Evolutionary conservation across 2,888 invertebrate species (phyloP).

Genomic region (Tridacna crocea): DNA sequence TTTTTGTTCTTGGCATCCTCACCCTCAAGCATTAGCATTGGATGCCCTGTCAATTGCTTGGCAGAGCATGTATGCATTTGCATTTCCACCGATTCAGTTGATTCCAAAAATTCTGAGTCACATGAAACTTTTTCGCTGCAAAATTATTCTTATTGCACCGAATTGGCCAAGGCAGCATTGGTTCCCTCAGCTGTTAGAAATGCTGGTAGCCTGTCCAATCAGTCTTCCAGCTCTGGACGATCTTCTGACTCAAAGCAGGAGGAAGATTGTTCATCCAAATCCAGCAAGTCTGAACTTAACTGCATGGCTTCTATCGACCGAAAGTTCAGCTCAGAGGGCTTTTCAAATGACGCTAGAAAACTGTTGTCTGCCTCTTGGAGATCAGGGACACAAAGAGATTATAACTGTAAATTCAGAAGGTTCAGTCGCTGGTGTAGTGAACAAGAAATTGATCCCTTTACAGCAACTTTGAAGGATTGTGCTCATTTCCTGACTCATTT

Average conservation of each 20-base stretch:
- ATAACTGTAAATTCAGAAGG: too few relatives aligned
- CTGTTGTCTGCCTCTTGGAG: slow-evolving; percentile 35
- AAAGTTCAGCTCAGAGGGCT: slow-evolving; percentile 23
- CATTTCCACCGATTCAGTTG: slow-evolving; percentile 36
- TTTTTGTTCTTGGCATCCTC: slow-evolving; percentile 44
- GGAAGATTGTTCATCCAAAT: slow-evolving; percentile 12
- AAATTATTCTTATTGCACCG: slow-evolving; percentile 31
- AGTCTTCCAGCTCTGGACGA: slow-evolving; percentile 21
- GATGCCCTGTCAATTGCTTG: slow-evolving; percentile 50
- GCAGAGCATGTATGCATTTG: too few relatives aligned
- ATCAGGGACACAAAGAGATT: slow-evolving; percentile 38
- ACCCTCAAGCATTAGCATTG: slow-evolving; percentile 37
- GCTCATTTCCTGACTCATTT: slow-evolving; percentile 42
- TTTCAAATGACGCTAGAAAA: slow-evolving; percentile 43
- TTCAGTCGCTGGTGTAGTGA: slow-evolving; percentile 45
- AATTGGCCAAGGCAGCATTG: slow-evolving; percentile 36
- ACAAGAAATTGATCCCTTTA: slow-evolving; percentile 44
- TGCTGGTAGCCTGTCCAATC: slow-evolving; percentile 30
- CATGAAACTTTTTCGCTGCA: slow-evolving; percentile 34
- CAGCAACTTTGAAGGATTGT: slow-evolving; percentile 36
- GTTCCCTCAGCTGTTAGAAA: slow-evolving; percentile 27
- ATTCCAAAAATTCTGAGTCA: slow-evolving; percentile 32
- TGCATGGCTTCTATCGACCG: slow-evolving; percentile 37
- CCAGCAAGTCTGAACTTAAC: slow-evolving; percentile 32
- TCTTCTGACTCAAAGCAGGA: slow-evolving; percentile 32